These are phyloP conservation scores for Notiomystis cincta DNA, from an alignment of 2,113 vertebrate species.

Conservation along the genomic window DNA sequence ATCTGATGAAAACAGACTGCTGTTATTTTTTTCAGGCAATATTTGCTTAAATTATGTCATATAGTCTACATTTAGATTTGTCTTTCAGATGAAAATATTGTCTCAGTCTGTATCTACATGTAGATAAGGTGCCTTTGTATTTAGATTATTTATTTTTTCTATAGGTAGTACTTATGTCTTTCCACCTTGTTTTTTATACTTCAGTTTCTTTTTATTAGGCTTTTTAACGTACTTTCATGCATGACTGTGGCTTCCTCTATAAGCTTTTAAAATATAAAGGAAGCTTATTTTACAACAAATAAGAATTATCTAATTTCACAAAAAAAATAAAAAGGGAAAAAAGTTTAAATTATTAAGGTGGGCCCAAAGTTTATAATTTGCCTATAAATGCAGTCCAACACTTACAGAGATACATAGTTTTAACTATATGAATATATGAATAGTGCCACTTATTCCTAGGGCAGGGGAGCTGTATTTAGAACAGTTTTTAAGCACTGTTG, in stretches of 20 bases:
- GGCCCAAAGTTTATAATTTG: neutral
- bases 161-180: neutral
- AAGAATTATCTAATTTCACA: neutral
- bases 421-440: neutral
- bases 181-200: neutral
- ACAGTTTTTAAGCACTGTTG: neutral
- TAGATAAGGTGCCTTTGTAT: neutral
- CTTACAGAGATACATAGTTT: neutral
- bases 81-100: neutral
- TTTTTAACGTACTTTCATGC: neutral
- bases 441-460: neutral
- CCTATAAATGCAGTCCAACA: neutral
- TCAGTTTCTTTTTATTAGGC: neutral
- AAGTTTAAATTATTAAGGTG: rapidly evolving
- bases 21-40: conserved; percentile 20
- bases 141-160: neutral
- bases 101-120: neutral
- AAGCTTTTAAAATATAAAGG: neutral
- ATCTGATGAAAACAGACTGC: conserved; percentile 5
- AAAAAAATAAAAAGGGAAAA: neutral
- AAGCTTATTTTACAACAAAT: neutral
- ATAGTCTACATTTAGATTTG: neutral
- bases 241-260: neutral
- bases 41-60: neutral
- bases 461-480: neutral